Conservation (phyloP, 2,888 invertebrate genomes). For the Volucella inflata region DNA sequence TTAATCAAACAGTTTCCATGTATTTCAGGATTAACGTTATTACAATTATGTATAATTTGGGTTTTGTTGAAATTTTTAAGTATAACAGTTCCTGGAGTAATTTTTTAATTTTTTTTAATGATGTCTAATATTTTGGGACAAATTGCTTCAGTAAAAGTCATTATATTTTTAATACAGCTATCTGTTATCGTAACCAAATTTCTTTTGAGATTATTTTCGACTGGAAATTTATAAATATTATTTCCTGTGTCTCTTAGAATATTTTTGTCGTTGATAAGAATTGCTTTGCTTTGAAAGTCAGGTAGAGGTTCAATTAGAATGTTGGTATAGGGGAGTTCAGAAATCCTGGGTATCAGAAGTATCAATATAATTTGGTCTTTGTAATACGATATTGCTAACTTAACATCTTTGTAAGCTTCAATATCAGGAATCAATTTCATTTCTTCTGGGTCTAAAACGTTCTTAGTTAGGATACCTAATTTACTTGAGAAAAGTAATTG, state of each 20-base stretch:
- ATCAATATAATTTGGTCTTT: constrained; percentile 39
- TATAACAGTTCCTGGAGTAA: too few species aligned
- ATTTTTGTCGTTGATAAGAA: constrained; percentile 6
- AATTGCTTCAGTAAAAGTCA: too few species aligned
- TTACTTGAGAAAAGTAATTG: constrained; percentile 27
- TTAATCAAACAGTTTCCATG: too few species aligned
- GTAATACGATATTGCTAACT: neutral
- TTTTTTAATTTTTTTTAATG: too few species aligned
- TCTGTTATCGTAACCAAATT: too few species aligned
- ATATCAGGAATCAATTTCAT: constrained; percentile 5
- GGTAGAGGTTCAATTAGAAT: constrained; percentile 23
- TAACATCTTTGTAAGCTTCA: neutral
- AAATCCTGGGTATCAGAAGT: constrained; percentile 22
- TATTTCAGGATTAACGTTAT: too few species aligned
- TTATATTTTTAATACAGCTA: too few species aligned
- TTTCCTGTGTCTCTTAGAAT: constrained; percentile 11
- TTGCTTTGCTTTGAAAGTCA: neutral
- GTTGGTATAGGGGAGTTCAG: constrained; percentile 22
- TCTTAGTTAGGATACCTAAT: constrained; percentile 28
- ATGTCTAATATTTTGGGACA: too few species aligned
- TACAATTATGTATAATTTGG: too few species aligned
- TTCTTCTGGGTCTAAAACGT: constrained; percentile 26
- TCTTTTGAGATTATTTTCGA: too few species aligned
- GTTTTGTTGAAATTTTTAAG: too few species aligned
- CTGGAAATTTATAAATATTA: constrained; percentile 3